Conservation (phyloP, 2,888 invertebrate genomes). For the Drosophila quinaria region DNA sequence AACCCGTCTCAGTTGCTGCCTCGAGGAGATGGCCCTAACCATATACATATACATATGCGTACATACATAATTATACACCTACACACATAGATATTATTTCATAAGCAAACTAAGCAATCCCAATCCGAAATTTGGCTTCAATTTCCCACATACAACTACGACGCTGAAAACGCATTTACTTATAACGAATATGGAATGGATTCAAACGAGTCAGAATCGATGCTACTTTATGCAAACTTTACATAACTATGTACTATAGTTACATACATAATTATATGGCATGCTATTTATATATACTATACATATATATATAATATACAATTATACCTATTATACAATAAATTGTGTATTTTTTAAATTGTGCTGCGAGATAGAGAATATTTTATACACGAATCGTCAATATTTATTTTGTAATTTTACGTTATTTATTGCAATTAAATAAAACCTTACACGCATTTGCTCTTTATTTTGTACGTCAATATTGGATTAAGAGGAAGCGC, state of each 20-base stretch:
- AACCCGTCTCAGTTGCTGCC: slow-evolving; percentile 58
- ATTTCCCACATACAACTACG: slow-evolving; percentile 11
- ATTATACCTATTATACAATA: slow-evolving; percentile 69
- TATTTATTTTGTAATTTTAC: slow-evolving; percentile 77
- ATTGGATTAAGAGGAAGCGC: slow-evolving; percentile 68
- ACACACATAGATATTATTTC: slow-evolving; percentile 56
- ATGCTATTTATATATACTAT: slow-evolving; percentile 26
- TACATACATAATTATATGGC: slow-evolving; percentile 41
- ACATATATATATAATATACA: slow-evolving; percentile 24
- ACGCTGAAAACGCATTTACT: slow-evolving; percentile 70
- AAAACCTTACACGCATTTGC: slow-evolving; percentile 71
- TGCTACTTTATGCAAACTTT: slow-evolving; percentile 80
- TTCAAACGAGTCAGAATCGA: slow-evolving; percentile 66
- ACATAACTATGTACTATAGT: slow-evolving; percentile 43
- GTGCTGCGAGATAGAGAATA: slow-evolving; percentile 70
- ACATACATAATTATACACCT: slow-evolving; percentile 23
- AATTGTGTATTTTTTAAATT: slow-evolving; percentile 74
- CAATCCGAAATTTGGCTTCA: slow-evolving; percentile 41
- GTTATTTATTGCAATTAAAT: slow-evolving; percentile 80
- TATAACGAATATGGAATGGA: slow-evolving; percentile 35
- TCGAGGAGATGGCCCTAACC: slow-evolving; percentile 12
- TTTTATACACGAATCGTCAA: slow-evolving; percentile 74
- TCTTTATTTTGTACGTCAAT: slow-evolving; percentile 69
- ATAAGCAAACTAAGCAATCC: slow-evolving; percentile 70
- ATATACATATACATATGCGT: slow-evolving; percentile 39